Evolutionary conservation across 2,888 invertebrate species (phyloP).

Genomic region (Campoplex capitator): DNA sequence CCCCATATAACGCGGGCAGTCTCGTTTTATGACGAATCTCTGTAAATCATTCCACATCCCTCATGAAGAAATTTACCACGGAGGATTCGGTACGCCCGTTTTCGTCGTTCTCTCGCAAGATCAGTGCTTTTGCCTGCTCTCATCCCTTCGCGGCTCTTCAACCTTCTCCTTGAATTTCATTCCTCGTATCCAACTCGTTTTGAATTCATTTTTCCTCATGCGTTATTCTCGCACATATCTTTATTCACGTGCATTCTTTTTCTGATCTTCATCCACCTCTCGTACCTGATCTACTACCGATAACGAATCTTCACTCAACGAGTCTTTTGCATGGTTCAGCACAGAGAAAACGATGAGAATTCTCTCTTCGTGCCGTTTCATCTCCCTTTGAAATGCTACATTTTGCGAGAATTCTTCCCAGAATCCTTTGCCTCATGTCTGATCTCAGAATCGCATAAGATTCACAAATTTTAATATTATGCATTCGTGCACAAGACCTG

Average conservation of each 20-base stretch:
- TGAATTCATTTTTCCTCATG: constrained; percentile 36
- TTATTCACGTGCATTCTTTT: constrained; percentile 52
- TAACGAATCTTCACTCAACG: constrained; percentile 72
- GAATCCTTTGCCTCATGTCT: constrained; percentile 19
- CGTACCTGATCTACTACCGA: constrained; percentile 77
- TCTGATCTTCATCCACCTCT: constrained; percentile 38
- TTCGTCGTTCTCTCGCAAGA: background rate
- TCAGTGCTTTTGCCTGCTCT: constrained; percentile 54
- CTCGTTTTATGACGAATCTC: constrained; percentile 81
- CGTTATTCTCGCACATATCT: constrained; percentile 62
- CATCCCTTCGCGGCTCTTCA: constrained; percentile 70
- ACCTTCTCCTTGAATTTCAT: constrained; percentile 30
- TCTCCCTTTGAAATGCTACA: constrained; percentile 1
- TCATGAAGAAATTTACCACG: constrained; percentile 72
- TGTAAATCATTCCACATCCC: constrained; percentile 81
- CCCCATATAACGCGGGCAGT: constrained; percentile 70
- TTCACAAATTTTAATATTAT: constrained; percentile 73
- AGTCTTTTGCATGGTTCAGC: constrained; percentile 2
- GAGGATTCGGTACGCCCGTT: background rate
- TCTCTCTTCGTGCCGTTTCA: constrained; percentile 5
- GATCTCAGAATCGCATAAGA: constrained; percentile 51
- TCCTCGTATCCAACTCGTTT: constrained; percentile 38
- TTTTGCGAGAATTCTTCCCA: constrained; percentile 31
- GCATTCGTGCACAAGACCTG: background rate
- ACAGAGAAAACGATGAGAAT: background rate